phyloP scores from a whole-genome alignment of 2,797 vertebrate species.

The Cossypha dichroa region DNA sequence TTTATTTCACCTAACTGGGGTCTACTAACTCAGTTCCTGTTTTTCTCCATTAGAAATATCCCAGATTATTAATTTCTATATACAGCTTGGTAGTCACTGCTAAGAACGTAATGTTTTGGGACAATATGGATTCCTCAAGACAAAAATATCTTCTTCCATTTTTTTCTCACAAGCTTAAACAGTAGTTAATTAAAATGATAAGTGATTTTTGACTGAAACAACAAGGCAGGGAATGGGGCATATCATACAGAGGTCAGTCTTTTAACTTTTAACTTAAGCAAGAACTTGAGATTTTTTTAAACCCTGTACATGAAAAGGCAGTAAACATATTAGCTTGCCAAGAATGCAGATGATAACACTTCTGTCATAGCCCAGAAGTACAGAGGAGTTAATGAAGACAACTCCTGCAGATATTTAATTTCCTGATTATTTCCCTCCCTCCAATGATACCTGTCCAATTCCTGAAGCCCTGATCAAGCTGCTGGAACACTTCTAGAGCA shows the following conservation, averaged over 20 bases:
- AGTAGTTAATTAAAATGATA: not conserved
- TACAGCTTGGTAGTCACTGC: not conserved
- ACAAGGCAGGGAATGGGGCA: not conserved
- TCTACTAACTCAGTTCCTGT: not conserved
- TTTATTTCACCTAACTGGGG: not conserved
- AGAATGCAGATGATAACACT: not conserved
- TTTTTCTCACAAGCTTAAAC: not conserved
- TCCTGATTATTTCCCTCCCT: not conserved
- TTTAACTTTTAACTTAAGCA: not conserved
- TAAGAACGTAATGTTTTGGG: not conserved
- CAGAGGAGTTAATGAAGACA: not conserved
- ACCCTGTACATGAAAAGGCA: not conserved
- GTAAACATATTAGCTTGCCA: not conserved
- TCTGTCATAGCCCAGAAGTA: not conserved
- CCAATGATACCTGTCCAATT: not conserved
- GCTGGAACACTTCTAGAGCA: not conserved
- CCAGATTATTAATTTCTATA: not conserved
- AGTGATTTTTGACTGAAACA: not conserved
- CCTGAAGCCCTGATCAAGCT: not conserved
- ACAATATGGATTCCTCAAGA: not conserved
- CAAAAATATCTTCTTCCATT: not conserved
- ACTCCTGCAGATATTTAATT: not conserved
- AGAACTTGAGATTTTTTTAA: not conserved
- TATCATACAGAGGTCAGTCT: not conserved
- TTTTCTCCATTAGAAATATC: not conserved